phyloP scores from a whole-genome alignment of 2,888 invertebrate genomes.

The Dynastes hyllus region DNA sequence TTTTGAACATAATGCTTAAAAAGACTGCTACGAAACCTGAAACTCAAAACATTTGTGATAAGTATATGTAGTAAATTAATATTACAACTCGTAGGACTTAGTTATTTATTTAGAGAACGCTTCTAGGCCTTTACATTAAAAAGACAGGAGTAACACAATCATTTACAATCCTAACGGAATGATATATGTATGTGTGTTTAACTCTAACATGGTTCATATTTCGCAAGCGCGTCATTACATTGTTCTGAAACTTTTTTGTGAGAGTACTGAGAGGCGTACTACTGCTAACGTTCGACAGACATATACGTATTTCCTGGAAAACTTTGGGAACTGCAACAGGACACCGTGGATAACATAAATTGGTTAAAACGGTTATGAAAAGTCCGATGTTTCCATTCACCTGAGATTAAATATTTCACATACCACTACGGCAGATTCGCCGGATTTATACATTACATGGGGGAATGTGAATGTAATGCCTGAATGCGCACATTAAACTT shows the following conservation, averaged over 20 bases:
- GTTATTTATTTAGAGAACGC: too few relatives aligned
- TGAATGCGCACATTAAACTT: conserved; percentile 26
- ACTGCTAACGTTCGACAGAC: neutral
- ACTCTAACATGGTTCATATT: neutral
- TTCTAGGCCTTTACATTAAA: too few relatives aligned
- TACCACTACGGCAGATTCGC: conserved; percentile 22
- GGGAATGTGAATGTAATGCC: conserved; percentile 18
- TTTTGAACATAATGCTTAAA: too few relatives aligned
- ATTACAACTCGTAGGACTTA: too few relatives aligned
- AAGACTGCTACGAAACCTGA: too few relatives aligned
- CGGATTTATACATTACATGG: conserved; percentile 30
- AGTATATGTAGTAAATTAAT: too few relatives aligned
- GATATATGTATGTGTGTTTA: too few relatives aligned
- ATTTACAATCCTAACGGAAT: too few relatives aligned
- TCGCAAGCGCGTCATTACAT: neutral
- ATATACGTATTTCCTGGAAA: conserved; percentile 11
- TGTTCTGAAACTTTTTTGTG: neutral
- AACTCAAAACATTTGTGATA: too few relatives aligned
- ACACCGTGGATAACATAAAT: conserved; percentile 17
- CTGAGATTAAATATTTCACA: conserved; percentile 46
- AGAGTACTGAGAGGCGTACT: neutral
- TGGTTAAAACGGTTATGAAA: conserved; percentile 31
- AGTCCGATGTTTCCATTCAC: conserved; percentile 37
- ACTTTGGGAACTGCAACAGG: conserved; percentile 7
- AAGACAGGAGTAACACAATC: too few relatives aligned